Evolutionary conservation across 2,113 vertebrate species (phyloP), one percentile per base, ranked within the genome.

Genomic region (Semnornis frantzii): DNA sequence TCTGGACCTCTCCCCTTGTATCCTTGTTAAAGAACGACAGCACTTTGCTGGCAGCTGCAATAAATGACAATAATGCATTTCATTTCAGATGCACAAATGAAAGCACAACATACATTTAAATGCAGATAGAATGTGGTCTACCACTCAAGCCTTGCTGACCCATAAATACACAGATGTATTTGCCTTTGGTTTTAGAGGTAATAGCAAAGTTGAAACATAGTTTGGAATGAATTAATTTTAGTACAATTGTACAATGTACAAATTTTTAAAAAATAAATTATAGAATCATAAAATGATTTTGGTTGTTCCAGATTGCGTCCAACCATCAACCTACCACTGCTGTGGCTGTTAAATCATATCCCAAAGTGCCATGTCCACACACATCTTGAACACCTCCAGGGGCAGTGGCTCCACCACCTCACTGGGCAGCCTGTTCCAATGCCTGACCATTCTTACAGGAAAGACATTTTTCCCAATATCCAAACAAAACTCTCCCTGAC

Each of bases 1-100:
- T 99, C 96, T 99, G 99, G 85, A 98, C 94, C 52, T 99, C 98
- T 18, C 99, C 99, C 31, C 98, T 96, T 64, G 97, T 97, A 91
- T 99, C 99, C 94, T 98, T 99, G 97, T 99, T 99, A 96, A 99
- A 99, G 98, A 99, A 99, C 15, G 99, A 99, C 78, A 99, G 75
- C 2, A 98, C 98, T 97, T 99, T 98, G 94, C 92, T 98, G 76
- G 98, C 97, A 92, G 98, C 99, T 99, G 97, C 63, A 98, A 97
- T 37, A 78, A 87, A 90, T 44, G 14, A 69, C 91, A 85, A 82
- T 23, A 70, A 39, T 23, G 60, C 8, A 66, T 81, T 66, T 82
- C 0, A 76, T 82, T 94, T 72, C 12, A 75, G 3, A 33, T 12
- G 24, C 28, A 82, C 70, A 60, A 82, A 58, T 91, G 60, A 92